These are phyloP conservation scores for Agonopterix heracliana DNA, from an alignment of 2,888 invertebrate genomes.

Conservation along the genomic window DNA sequence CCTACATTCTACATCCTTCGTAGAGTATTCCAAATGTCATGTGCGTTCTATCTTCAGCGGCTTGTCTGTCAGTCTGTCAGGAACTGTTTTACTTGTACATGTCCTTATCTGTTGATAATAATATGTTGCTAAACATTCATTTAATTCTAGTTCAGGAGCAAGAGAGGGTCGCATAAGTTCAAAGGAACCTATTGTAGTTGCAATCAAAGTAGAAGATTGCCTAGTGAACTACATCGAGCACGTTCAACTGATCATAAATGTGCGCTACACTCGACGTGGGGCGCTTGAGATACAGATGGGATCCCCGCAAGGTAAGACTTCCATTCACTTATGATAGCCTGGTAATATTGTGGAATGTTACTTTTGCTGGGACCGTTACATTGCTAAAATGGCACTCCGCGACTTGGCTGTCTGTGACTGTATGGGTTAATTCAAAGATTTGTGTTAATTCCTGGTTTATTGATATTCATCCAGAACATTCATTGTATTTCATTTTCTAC, in stretches of 20 bases:
- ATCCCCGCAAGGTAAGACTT: conserved; percentile 82
- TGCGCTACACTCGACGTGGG: conserved; percentile 84
- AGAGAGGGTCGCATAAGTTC: conserved; percentile 28
- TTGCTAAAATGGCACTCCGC: not conserved
- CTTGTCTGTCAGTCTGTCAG: too few relatives aligned
- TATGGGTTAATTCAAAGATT: too few relatives aligned
- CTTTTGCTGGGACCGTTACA: conserved; percentile 18
- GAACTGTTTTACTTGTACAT: too few relatives aligned
- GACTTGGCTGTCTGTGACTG: not conserved
- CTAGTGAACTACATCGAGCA: conserved; percentile 86
- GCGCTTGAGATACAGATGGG: conserved; percentile 83
- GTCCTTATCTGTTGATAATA: too few relatives aligned
- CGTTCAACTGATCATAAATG: conserved; percentile 83
- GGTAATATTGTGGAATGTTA: conserved; percentile 26
- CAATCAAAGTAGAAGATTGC: conserved; percentile 77
- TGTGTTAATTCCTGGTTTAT: too few relatives aligned
- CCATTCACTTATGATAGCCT: conserved; percentile 23
- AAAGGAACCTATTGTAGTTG: conserved; percentile 32
- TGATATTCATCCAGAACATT: too few relatives aligned
- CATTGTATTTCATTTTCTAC: not conserved
- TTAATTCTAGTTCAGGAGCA: conserved; percentile 17
- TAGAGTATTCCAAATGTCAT: too few relatives aligned
- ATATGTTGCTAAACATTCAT: not conserved
- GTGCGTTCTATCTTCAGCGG: too few relatives aligned
- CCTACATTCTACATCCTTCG: too few relatives aligned